Evolutionary conservation across 2,888 invertebrate species (phyloP).

Genomic region (Drosophila paranaensis): DNA sequence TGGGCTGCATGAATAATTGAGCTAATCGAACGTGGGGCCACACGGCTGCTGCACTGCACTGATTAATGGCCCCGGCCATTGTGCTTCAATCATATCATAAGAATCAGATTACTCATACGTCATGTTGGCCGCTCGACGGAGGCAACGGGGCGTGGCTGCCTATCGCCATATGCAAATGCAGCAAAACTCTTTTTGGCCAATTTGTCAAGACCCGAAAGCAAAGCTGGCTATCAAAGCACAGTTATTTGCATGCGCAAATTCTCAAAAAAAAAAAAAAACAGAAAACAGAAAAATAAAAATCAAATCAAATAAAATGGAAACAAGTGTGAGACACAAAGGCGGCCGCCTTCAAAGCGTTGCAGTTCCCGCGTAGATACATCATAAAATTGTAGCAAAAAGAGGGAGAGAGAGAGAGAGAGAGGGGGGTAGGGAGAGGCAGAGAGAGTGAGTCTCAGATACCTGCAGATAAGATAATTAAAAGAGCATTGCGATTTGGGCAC

Average conservation of each 20-base stretch:
- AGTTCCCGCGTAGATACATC: slow-evolving; percentile 24
- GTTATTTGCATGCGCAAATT: slow-evolving; percentile 27
- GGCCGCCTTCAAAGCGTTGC: slow-evolving; percentile 74
- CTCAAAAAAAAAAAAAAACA: not conserved
- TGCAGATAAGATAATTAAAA: slow-evolving; percentile 68
- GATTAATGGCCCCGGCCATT: slow-evolving; percentile 76
- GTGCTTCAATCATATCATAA: slow-evolving; percentile 71
- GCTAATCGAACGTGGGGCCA: slow-evolving; percentile 68
- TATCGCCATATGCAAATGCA: slow-evolving; percentile 66
- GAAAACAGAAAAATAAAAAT: not conserved
- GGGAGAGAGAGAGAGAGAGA: not conserved
- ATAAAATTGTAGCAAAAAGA: not conserved
- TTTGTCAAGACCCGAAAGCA: slow-evolving; percentile 42
- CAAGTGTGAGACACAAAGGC: slow-evolving; percentile 43
- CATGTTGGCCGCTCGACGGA: too few relatives aligned
- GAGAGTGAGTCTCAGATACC: slow-evolving; percentile 11
- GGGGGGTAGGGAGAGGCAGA: slow-evolving; percentile 23
- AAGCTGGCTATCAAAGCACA: slow-evolving; percentile 17
- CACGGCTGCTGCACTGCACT: slow-evolving; percentile 65
- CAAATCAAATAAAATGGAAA: slow-evolving; percentile 1
- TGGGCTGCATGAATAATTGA: slow-evolving; percentile 68
- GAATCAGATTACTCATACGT: slow-evolving; percentile 74
- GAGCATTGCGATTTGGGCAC: slow-evolving; percentile 17
- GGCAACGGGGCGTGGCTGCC: slow-evolving; percentile 57
- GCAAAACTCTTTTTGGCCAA: slow-evolving; percentile 57